Evolutionary conservation across 2,113 vertebrate species (phyloP).

Genomic region (Anarrhichthys ocellatus): DNA sequence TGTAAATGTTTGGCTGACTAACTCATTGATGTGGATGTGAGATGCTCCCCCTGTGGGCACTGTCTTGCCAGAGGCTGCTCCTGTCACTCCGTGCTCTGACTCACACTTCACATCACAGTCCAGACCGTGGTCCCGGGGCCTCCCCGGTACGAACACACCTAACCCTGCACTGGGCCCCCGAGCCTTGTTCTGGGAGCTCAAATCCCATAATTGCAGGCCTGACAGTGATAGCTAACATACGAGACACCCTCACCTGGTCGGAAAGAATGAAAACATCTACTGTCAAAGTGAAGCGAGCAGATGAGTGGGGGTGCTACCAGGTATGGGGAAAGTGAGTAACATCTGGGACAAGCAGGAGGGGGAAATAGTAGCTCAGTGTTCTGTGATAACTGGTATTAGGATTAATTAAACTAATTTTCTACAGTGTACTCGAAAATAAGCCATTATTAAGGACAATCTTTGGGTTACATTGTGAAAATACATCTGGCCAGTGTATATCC

Average conservation of each 20-base stretch:
- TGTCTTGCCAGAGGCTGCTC: conserved; percentile 65
- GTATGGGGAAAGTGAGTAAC: conserved; percentile 60
- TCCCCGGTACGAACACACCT: conserved; percentile 57
- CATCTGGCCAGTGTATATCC: not conserved
- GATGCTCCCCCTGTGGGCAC: conserved; percentile 60
- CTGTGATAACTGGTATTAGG: conserved; percentile 7
- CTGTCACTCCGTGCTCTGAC: conserved; percentile 77
- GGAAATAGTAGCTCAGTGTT: conserved; percentile 27
- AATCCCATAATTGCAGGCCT: conserved; percentile 86
- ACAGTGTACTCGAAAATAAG: not conserved
- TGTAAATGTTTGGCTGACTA: conserved; percentile 59
- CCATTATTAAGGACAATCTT: not conserved
- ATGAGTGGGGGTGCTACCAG: conserved; percentile 52
- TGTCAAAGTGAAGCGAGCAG: conserved; percentile 71
- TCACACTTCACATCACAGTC: conserved; percentile 75
- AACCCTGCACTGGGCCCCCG: conserved; percentile 64
- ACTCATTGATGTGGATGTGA: conserved; percentile 64
- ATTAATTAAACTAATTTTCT: conserved; percentile 4
- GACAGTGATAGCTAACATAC: conserved; percentile 83
- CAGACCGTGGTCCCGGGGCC: conserved; percentile 52
- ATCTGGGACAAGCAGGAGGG: conserved; percentile 31
- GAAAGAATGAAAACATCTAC: conserved; percentile 86
- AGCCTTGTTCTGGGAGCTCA: conserved; percentile 77
- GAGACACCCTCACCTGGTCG: conserved; percentile 81
- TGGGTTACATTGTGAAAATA: not conserved